Evolutionary conservation across 2,888 invertebrate genomes (phyloP).

Genomic region (Ashinkailepas kermadecensis): DNA sequence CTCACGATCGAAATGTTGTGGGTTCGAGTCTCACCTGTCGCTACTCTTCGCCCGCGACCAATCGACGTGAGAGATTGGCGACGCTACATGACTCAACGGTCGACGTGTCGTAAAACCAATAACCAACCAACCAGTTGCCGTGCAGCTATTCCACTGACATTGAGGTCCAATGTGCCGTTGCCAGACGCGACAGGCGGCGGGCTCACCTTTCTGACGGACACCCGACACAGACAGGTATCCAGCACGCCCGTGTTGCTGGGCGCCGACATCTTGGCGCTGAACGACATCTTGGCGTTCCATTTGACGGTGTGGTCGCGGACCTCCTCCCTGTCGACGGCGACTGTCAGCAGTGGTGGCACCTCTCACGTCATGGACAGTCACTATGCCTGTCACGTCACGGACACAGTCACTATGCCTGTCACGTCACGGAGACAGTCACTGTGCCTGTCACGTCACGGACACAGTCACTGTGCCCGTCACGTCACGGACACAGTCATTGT

Average conservation of each 20-base stretch:
- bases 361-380: not conserved
- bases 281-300: conserved; percentile 85
- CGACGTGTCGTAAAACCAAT: too few species aligned
- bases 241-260: conserved; percentile 90
- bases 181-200: not conserved
- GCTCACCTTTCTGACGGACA: conserved; percentile 84
- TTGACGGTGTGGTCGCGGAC: conserved; percentile 86
- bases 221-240: conserved; percentile 83
- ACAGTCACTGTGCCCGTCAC: not conserved
- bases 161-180: too few species aligned
- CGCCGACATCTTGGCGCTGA: conserved; percentile 94
- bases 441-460: not conserved
- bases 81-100: too few species aligned
- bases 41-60: too few species aligned
- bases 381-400: not conserved
- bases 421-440: not conserved
- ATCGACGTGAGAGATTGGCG: too few species aligned
- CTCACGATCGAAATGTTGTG: too few species aligned
- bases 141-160: too few species aligned
- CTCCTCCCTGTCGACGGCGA: conserved; percentile 61
- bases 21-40: too few species aligned
- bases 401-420: not conserved
- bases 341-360: not conserved
- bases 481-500: not conserved
- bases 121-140: too few species aligned